Percentiles rank a stretch among this genome's conserved stretches.
phyloP scores from a whole-genome alignment of 2,113 vertebrate genomes.

The Progne subis region DNA sequence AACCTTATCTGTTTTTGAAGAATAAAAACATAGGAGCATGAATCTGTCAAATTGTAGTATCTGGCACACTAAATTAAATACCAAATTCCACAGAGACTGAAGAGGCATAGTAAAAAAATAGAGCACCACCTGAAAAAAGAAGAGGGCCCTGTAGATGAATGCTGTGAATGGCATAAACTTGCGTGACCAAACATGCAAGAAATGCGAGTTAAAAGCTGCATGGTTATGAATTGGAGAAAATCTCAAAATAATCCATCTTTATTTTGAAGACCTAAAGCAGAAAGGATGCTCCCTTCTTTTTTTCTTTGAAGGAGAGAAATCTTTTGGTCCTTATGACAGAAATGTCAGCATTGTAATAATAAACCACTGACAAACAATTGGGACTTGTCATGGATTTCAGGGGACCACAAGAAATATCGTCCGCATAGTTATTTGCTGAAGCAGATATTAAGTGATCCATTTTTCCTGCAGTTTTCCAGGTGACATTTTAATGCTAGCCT shows the following conservation, averaged over 20 bases:
- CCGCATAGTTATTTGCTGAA: not conserved
- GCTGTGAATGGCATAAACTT: not conserved
- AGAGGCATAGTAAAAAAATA: not conserved
- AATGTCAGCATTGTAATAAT: not conserved
- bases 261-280: not conserved
- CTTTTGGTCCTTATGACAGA: not conserved
- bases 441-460: not conserved
- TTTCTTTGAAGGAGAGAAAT: not conserved
- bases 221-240: not conserved
- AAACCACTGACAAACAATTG: not conserved
- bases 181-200: not conserved
- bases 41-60: not conserved
- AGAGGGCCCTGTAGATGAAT: not conserved
- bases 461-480: conserved; percentile 32
- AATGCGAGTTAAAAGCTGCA: not conserved
- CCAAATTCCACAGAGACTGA: not conserved
- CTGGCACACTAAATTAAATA: not conserved
- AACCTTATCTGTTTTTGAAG: conserved; percentile 34
- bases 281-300: not conserved
- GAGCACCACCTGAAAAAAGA: not conserved
- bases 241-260: not conserved
- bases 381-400: not conserved
- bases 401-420: not conserved
- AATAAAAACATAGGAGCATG: not conserved
- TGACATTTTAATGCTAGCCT: conserved; percentile 37